phyloP scores from a whole-genome alignment of 2,888 invertebrate genomes.

The Homarus gammarus region DNA sequence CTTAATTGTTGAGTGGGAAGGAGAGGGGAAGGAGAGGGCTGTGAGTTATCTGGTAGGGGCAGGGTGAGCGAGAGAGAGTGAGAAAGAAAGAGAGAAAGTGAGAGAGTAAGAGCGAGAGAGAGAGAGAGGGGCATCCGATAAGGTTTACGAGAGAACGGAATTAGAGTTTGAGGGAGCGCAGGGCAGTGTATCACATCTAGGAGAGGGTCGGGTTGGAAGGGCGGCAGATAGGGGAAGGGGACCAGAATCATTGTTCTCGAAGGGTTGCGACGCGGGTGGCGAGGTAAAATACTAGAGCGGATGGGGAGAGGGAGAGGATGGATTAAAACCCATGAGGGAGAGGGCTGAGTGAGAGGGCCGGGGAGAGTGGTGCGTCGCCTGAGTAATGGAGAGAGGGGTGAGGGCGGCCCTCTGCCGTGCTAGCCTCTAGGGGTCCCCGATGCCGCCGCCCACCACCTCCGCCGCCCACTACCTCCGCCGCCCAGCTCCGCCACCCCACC shows the following conservation, averaged over 20 bases:
- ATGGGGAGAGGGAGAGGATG: slow-evolving; percentile 11
- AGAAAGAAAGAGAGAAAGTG: neutral
- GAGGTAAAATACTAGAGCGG: slow-evolving; percentile 6
- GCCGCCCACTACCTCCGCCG: slow-evolving; percentile 4
- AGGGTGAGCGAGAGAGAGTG: neutral
- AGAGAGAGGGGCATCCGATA: neutral
- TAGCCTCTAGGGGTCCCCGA: neutral
- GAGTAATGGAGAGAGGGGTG: slow-evolving; percentile 32
- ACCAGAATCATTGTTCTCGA: neutral
- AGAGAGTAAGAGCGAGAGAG: neutral
- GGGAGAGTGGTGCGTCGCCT: slow-evolving; percentile 4
- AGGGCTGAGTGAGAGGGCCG: slow-evolving; percentile 7
- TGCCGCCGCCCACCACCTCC: slow-evolving; percentile 24
- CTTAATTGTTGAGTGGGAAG: slow-evolving; percentile 12
- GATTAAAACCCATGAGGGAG: slow-evolving; percentile 38
- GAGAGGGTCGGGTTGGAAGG: neutral
- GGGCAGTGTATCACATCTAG: neutral
- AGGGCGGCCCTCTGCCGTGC: neutral
- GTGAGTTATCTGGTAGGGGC: neutral
- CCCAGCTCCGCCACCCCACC: slow-evolving; percentile 7
- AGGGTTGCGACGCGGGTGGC: neutral
- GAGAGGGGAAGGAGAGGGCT: slow-evolving; percentile 11
- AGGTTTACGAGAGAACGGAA: slow-evolving; percentile 12
- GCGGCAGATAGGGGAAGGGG: neutral
- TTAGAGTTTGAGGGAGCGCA: slow-evolving; percentile 12